Conservation (phyloP, 2,113 vertebrate species). For the Varanus salvator region DNA sequence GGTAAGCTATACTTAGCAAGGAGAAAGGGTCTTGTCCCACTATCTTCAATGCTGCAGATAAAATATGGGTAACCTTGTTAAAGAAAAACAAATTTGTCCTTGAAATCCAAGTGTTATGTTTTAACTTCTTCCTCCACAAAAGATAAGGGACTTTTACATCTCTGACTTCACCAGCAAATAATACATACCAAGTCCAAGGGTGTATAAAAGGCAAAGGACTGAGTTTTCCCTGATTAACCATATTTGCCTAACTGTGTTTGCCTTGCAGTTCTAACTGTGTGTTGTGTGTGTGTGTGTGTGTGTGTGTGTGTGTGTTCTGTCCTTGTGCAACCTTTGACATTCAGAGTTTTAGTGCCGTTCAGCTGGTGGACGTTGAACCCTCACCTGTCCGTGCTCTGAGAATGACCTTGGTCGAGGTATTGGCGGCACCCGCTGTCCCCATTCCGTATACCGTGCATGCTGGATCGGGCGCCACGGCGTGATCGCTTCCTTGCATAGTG, state of each 20-base stretch:
- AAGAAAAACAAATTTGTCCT: neutral
- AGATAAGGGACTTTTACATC: constrained; percentile 14
- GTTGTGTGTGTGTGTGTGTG: constrained; percentile 51
- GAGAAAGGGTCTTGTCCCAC: neutral
- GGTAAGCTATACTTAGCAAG: neutral
- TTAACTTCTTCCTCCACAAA: constrained; percentile 4
- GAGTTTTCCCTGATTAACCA: constrained; percentile 31
- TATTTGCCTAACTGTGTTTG: constrained; percentile 57
- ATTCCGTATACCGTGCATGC: constrained; percentile 47
- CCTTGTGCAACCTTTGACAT: constrained; percentile 71
- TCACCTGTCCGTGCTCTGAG: constrained; percentile 98
- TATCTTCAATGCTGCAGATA: neutral
- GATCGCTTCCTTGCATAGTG: neutral
- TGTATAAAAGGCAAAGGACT: constrained; percentile 37
- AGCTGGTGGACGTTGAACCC: constrained; percentile 98
- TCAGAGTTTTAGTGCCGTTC: constrained; percentile 94
- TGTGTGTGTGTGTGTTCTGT: constrained; percentile 59
- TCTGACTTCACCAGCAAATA: constrained; percentile 13
- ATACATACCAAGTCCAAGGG: neutral
- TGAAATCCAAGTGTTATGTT: neutral
- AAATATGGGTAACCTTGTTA: neutral
- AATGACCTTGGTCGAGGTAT: constrained; percentile 99
- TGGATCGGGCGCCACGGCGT: neutral
- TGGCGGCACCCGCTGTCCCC: constrained; percentile 37
- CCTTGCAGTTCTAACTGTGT: constrained; percentile 75